A percentile compares a stretch with the other conserved stretches of the same genome.
Evolutionary conservation across 53 echinoderm and acorn worm species (phyloP).

Genomic region (Paracentrotus lividus): DNA sequence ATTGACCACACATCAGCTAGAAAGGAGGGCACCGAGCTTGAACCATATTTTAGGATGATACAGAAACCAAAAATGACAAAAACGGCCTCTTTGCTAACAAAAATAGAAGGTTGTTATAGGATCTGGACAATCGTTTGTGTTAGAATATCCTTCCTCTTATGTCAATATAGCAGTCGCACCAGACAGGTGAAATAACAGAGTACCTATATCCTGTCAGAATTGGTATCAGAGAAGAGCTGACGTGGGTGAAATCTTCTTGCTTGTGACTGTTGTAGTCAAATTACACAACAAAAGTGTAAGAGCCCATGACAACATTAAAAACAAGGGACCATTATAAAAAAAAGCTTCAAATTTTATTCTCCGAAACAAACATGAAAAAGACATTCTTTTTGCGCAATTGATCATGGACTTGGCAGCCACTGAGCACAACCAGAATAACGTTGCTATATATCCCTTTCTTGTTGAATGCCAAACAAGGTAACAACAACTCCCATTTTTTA

Average conservation of each 20-base stretch:
- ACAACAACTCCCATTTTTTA: too few relatives aligned
- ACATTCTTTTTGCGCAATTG: too few relatives aligned
- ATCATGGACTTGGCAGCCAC: too few relatives aligned
- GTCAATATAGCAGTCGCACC: constrained; percentile 8
- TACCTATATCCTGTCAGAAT: constrained; percentile 15
- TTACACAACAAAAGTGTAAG: background rate
- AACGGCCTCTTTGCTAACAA: background rate
- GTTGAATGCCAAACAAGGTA: too few relatives aligned
- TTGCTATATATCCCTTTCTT: too few relatives aligned
- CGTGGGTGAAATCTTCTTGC: background rate
- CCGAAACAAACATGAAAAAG: too few relatives aligned
- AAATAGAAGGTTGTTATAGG: background rate
- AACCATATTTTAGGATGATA: background rate
- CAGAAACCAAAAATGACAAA: background rate
- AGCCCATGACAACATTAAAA: too few relatives aligned
- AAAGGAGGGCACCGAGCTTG: background rate
- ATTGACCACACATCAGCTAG: too few relatives aligned
- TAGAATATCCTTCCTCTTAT: constrained; percentile 31
- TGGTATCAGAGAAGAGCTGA: constrained; percentile 47
- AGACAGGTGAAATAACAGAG: constrained; percentile 56
- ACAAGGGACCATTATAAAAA: too few relatives aligned
- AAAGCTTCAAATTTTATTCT: too few relatives aligned
- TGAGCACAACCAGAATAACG: too few relatives aligned
- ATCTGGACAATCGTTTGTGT: constrained; percentile 22
- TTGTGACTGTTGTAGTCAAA: background rate